A percentile compares a stretch with the other conserved stretches of the same genome.
Evolutionary conservation across 2,888 invertebrate species (phyloP).

Genomic region (Temnothorax ravouxi): DNA sequence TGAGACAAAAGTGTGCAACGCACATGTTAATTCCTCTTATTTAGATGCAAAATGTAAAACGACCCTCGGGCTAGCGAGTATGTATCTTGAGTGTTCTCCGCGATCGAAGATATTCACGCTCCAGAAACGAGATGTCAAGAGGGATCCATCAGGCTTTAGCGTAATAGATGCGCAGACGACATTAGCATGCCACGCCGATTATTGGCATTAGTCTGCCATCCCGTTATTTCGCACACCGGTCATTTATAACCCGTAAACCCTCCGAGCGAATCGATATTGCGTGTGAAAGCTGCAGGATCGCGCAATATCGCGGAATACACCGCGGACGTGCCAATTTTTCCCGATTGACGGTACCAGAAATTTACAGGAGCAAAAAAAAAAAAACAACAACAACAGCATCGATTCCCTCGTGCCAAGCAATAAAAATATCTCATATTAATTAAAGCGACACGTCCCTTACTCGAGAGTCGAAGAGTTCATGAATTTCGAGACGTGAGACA

Average conservation of each 20-base stretch:
- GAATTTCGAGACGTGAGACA: conserved; percentile 23
- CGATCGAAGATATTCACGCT: conserved; percentile 76
- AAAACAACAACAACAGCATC: conserved; percentile 26
- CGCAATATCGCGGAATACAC: conserved; percentile 50
- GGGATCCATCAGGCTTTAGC: conserved; percentile 85
- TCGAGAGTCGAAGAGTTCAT: conserved; percentile 27
- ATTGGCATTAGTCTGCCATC: conserved; percentile 82
- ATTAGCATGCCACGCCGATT: conserved; percentile 85
- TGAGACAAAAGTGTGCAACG: neutral
- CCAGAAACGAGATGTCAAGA: conserved; percentile 81
- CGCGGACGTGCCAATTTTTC: conserved; percentile 57
- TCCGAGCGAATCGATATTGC: conserved; percentile 66
- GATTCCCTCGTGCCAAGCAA: conserved; percentile 20
- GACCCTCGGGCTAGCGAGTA: conserved; percentile 62
- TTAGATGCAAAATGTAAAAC: conserved; percentile 71
- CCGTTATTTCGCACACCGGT: conserved; percentile 74
- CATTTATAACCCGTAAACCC: conserved; percentile 76
- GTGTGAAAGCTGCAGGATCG: conserved; percentile 59
- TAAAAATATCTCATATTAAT: conserved; percentile 49
- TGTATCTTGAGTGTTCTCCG: conserved; percentile 69
- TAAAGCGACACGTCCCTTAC: conserved; percentile 21
- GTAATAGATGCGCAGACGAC: conserved; percentile 85
- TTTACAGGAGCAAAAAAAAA: conserved; percentile 21
- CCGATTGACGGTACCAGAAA: conserved; percentile 53
- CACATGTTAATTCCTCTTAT: conserved; percentile 66